These are phyloP conservation scores for Pipistrellus kuhlii DNA, from an alignment of 2,797 vertebrate genomes.

Conservation along the genomic window DNA sequence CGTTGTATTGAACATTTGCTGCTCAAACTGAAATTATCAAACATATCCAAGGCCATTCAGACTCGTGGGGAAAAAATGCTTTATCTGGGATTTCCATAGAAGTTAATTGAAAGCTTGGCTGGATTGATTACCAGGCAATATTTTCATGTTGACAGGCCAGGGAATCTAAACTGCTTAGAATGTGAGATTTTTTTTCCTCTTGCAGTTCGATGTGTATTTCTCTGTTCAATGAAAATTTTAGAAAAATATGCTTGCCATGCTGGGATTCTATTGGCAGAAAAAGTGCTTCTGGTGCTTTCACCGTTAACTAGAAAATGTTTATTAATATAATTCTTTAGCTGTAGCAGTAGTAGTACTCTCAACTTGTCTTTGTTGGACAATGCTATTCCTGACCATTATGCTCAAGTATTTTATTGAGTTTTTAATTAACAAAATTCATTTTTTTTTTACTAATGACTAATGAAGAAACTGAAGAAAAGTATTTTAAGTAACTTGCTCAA, in stretches of 20 bases:
- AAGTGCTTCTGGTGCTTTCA: not conserved
- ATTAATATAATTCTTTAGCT: not conserved
- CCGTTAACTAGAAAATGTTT: not conserved
- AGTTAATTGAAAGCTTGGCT: conserved; percentile 49
- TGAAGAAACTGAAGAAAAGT: not conserved
- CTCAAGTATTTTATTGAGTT: not conserved
- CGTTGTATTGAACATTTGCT: conserved; percentile 21
- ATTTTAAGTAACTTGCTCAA: not conserved
- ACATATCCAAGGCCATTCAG: not conserved
- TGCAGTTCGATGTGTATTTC: not conserved
- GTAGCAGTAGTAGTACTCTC: not conserved
- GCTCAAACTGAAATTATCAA: conserved; percentile 54
- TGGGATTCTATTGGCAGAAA: not conserved
- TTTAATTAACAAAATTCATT: not conserved
- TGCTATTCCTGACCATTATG: not conserved
- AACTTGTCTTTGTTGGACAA: not conserved
- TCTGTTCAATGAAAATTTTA: not conserved
- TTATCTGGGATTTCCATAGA: conserved; percentile 66
- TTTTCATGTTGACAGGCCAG: conserved; percentile 46
- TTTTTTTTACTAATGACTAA: not conserved
- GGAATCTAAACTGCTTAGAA: conserved; percentile 42
- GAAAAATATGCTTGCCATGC: not conserved
- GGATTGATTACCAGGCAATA: conserved; percentile 47
- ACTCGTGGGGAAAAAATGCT: not conserved
- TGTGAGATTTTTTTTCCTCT: not conserved